A percentile compares a stretch with the other conserved stretches of the same genome.
Conservation (phyloP, 2,797 vertebrate species). For the Sebastes nivosus region DNA sequence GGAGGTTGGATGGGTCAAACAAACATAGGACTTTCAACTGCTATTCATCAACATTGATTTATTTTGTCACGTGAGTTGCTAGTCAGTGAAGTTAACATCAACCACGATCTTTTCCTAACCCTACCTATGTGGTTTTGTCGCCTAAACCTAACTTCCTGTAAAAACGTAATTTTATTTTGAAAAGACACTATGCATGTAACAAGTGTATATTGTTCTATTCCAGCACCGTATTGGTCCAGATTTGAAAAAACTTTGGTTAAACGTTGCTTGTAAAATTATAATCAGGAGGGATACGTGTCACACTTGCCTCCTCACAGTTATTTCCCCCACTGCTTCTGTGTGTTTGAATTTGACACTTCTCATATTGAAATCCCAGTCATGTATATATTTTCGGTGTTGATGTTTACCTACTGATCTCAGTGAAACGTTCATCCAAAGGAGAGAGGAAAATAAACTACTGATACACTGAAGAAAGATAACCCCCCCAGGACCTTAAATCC, state of each 20-base stretch:
- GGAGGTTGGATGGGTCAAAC: too few relatives aligned
- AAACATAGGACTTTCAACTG: too few relatives aligned
- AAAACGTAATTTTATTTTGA: too few relatives aligned
- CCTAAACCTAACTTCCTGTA: too few relatives aligned
- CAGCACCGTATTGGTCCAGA: neutral
- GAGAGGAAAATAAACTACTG: neutral
- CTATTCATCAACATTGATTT: too few relatives aligned
- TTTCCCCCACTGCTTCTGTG: neutral
- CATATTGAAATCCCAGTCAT: neutral
- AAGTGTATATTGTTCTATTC: neutral
- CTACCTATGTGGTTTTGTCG: too few relatives aligned
- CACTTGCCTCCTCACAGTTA: neutral
- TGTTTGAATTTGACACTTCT: neutral
- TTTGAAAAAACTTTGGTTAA: neutral
- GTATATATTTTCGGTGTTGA: neutral
- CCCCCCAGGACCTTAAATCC: constrained; percentile 22
- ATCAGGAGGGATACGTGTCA: neutral
- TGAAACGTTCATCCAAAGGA: neutral
- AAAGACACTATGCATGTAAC: too few relatives aligned
- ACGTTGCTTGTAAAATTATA: neutral
- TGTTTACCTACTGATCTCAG: constrained; percentile 18
- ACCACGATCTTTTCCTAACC: too few relatives aligned
- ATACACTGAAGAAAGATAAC: constrained; percentile 18
- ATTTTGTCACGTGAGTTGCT: too few relatives aligned
- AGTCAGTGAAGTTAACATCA: too few relatives aligned